These are phyloP conservation scores for Seira ritae DNA, from an alignment of 2,888 invertebrate genomes.

Conservation along the genomic window DNA sequence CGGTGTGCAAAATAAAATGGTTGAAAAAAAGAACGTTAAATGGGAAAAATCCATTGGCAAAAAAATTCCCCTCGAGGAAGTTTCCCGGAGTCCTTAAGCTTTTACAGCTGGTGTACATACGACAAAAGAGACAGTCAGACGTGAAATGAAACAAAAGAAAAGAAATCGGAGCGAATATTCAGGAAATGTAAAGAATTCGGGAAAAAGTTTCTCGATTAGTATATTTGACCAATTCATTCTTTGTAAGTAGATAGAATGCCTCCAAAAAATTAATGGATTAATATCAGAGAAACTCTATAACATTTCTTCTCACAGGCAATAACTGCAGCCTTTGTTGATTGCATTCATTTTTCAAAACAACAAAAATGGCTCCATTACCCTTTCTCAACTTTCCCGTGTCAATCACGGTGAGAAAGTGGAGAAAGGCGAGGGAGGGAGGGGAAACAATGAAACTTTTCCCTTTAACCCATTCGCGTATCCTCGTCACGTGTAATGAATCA, in stretches of 20 bases:
- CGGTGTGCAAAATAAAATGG: neutral
- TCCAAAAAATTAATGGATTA: constrained; percentile 1
- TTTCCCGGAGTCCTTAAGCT: constrained; percentile 85
- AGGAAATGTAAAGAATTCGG: neutral
- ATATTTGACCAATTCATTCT: constrained; percentile 27
- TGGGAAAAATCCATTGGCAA: neutral
- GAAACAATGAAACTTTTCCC: neutral
- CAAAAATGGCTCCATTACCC: constrained; percentile 18
- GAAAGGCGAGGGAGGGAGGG: neutral
- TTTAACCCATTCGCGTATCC: neutral
- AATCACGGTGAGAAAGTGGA: neutral
- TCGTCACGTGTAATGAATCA: constrained; percentile 2
- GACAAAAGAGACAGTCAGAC: constrained; percentile 25
- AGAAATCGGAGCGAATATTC: neutral
- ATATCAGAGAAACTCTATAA: neutral
- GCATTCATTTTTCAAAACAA: constrained; percentile 13
- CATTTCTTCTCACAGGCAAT: neutral
- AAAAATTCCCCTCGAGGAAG: constrained; percentile 77
- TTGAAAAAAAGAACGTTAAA: neutral
- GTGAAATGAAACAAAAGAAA: neutral
- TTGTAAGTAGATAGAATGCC: neutral
- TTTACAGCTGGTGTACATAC: constrained; percentile 80
- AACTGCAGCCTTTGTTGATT: neutral
- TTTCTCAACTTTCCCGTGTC: constrained; percentile 5
- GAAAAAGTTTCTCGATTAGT: constrained; percentile 34